Percentiles rank a stretch among this genome's conserved stretches.
phyloP scores from a whole-genome alignment of 2,113 vertebrate species.

The Neomonachus schauinslandi region DNA sequence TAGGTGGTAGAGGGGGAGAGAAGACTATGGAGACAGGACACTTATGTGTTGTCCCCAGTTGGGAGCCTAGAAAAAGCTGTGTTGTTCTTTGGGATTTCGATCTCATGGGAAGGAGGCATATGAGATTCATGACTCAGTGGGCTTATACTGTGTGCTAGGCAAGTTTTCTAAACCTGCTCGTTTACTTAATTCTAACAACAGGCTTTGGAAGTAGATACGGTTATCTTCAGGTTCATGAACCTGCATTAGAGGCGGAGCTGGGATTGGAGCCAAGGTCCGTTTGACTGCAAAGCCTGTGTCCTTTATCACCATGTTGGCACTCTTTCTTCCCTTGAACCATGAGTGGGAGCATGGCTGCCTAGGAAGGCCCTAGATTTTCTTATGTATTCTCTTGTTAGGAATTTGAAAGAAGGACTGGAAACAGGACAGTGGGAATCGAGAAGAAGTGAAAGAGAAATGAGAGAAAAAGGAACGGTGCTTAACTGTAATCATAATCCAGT shows the following conservation, averaged over 20 bases:
- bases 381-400: background rate
- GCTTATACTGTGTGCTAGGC: background rate
- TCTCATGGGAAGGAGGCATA: background rate
- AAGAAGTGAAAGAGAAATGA: background rate
- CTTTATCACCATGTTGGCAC: rapidly evolving
- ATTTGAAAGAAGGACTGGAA: background rate
- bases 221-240: background rate
- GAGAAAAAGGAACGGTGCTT: background rate
- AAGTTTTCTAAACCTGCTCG: background rate
- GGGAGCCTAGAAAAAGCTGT: background rate
- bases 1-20: background rate
- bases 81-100: background rate
- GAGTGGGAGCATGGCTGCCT: background rate
- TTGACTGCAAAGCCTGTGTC: background rate
- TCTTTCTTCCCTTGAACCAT: background rate
- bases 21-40: background rate
- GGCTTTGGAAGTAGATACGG: background rate
- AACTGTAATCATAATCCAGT: background rate
- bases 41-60: background rate
- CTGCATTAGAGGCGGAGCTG: background rate
- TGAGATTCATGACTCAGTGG: background rate
- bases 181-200: background rate
- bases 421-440: background rate
- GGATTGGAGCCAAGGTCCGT: background rate
- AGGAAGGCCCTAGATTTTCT: background rate